Evolutionary conservation across 1,140 invertebrate genomes (phyloP).

Genomic region (Plectrocnemia conspersa): DNA sequence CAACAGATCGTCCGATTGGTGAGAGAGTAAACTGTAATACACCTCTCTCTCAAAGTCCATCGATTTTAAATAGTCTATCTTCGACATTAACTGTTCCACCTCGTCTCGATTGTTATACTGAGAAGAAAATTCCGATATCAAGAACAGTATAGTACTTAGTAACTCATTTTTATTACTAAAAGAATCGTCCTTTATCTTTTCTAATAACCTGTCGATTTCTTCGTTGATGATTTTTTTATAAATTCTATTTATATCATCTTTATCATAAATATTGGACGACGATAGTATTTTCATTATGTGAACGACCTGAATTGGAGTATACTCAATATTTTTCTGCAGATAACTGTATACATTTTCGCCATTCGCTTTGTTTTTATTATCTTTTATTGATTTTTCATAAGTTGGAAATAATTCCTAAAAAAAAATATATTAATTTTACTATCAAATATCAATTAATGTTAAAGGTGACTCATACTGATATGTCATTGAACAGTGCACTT

Average conservation of each 20-base stretch:
- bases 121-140: constrained; percentile 19
- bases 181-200: constrained; percentile 17
- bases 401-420: constrained; percentile 25
- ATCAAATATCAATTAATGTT: not conserved
- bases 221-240: constrained; percentile 15
- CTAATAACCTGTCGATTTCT: constrained; percentile 17
- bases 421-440: not conserved
- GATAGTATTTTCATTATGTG: constrained; percentile 11
- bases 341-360: constrained; percentile 14
- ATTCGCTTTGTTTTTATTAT: not conserved
- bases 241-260: constrained; percentile 2
- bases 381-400: constrained; percentile 6
- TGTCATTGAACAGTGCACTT: not conserved
- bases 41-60: constrained; percentile 24
- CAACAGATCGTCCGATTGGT: constrained; percentile 14
- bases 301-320: constrained; percentile 14
- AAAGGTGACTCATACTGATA: not conserved
- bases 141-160: constrained; percentile 15
- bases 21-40: constrained; percentile 25
- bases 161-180: constrained; percentile 19
- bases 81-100: constrained; percentile 18
- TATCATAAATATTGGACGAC: not conserved
- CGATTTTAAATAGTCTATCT: constrained; percentile 22
- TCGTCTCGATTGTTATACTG: constrained; percentile 12
- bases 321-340: constrained; percentile 15